Base-by-base conservation (phyloP, 1,140 invertebrate genomes). In the Dendrolimus kikuchii region DNA sequence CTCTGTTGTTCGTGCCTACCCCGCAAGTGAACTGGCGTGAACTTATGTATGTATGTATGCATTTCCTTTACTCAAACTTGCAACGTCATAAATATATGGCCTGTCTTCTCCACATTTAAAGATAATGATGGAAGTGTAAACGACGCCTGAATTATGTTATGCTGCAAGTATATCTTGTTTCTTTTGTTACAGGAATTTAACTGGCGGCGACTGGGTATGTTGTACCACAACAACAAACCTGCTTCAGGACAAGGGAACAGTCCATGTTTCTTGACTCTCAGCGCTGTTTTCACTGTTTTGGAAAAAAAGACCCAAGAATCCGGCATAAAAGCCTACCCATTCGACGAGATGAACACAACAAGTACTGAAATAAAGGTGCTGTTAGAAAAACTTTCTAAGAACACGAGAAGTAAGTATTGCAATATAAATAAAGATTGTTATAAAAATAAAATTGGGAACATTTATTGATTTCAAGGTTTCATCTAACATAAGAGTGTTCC, bases 401-500 rank as follows among this genome's bases (percentile, higher is more conserved):
- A 88, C 4, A 90, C 93, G 37, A 90, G 95, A 90, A 94, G 95
- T 96, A 91, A 95, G 94, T 94, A 81, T 57, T 45, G 45, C 39
- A 6, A 44, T 41, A n/a, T 38, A 43, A 41, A 49, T 36, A 46
- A 46, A 6, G 6, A n/a, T 53, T 5, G 37, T 40, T 23, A 23
- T 23, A 39, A 7, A 40, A 41, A 48, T 43, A 5, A 49, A 39
- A 9, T 45, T 45, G 41, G n/a, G 7, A 10, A n/a, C 43, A 55
- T 8, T 45, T 41, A 49, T 42, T 49, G 7, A 47, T 47, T 6
- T 47, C 36, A 36, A 4, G 8, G 23, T 47, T 47, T 10, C 37
- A 37, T 6, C 2, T 36, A 7, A 41, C 37, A 37, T 7, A 23
- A 46, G 36, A 46, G 7, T 3, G 6, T 4, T 40, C 23, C 23